Evolutionary conservation across 2,113 vertebrate species (phyloP), one percentile per base, ranked within the genome.

Genomic region (Aegotheles bennettii): DNA sequence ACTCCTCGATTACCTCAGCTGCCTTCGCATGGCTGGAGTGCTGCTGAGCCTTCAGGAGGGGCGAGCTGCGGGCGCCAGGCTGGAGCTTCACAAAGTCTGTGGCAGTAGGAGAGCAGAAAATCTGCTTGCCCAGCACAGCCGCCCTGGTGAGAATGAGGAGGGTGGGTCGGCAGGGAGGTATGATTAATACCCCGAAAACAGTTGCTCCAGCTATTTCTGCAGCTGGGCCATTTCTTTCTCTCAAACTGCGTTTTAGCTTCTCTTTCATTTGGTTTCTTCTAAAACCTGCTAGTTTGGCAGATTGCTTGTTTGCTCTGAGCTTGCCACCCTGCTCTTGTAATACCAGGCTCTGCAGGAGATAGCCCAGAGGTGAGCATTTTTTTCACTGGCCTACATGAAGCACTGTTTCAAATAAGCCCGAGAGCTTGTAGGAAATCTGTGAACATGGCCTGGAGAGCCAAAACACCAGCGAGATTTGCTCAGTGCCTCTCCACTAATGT

Each of bases 1-100:
- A 45, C 89, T 94, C 86, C 84, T 87, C 87, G 10, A 75, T 87
- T 88, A 92, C 84, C 90, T 95, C 95, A 71, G 95, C 95, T 94
- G 90, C 94, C 95, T 92, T 40, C 1, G 11, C 80, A 33, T 92
- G 12, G 36, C 89, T 25, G 16, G 51, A 59, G 94, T 40, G 90
- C 80, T 85, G 81, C 90, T 42, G 54, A 65, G 87, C 87, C 94
- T 56, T 33, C 13, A 11, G 38, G 53, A 91, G 89, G 20, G 56
- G 42, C 31, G 38, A 73, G 74, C 40, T 74, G 77, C 4, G 7
- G 71, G 79, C 38, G 21, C 73, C 71, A 11, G 79, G 60, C 61
- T 68, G 74, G 43, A 35, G 79, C 87, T 89, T 16, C 50, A 24
- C 82, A 48, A 31, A 56, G 74, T 35, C 50, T 3, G 4, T 59